These are phyloP conservation scores for Elgaria multicarinata DNA, from an alignment of 2,113 vertebrate genomes.

Conservation along the genomic window DNA sequence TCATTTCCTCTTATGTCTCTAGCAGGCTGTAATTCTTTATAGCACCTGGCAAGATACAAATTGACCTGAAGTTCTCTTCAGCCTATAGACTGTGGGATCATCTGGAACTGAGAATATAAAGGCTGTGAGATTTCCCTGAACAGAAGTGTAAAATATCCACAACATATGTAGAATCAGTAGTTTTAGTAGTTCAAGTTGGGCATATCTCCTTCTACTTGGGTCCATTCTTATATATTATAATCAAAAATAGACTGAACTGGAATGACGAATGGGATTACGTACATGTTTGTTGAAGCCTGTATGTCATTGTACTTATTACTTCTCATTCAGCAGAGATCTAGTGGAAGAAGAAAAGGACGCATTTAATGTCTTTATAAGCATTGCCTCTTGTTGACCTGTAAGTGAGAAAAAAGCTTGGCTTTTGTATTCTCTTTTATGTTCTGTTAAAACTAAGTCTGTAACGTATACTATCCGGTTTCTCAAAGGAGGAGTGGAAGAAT, in stretches of 20 bases:
- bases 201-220: neutral
- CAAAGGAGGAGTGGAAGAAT: neutral
- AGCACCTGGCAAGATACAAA: conserved; percentile 32
- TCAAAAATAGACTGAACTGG: conserved; percentile 17
- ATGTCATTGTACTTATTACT: neutral
- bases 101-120: neutral
- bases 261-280: neutral
- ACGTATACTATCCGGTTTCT: neutral
- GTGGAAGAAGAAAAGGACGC: neutral
- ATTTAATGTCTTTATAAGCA: neutral
- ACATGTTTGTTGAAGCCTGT: neutral
- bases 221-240: neutral
- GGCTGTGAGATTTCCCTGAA: too few relatives aligned
- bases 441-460: neutral
- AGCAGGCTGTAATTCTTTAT: neutral
- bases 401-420: conserved; percentile 31
- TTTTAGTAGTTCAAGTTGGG: neutral
- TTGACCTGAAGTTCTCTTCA: conserved; percentile 40
- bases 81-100: neutral
- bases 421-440: conserved; percentile 8
- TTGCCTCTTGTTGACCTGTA: neutral
- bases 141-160: neutral
- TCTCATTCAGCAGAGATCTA: neutral
- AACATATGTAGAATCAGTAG: conserved; percentile 16
- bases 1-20: conserved; percentile 11